Percentiles rank a stretch among this genome's conserved stretches.
Evolutionary conservation across 2,888 invertebrate species (phyloP).

Genomic region (Idaea straminata): DNA sequence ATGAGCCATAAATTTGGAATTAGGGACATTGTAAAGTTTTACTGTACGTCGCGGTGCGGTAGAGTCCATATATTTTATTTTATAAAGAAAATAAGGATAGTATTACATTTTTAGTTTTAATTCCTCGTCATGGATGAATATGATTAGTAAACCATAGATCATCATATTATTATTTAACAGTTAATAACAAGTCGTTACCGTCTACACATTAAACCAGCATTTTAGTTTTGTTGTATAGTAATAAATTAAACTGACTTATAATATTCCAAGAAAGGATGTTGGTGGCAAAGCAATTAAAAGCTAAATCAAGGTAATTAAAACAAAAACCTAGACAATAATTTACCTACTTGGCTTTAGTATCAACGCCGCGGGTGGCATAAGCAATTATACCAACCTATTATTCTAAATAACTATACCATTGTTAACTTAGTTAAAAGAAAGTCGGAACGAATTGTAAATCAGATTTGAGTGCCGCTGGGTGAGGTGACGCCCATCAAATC

Average conservation of each 20-base stretch:
- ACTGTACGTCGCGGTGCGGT: slow-evolving; percentile 43
- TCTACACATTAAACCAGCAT: too few relatives aligned
- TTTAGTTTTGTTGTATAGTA: too few relatives aligned
- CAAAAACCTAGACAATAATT: slow-evolving; percentile 20
- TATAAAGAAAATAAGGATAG: slow-evolving; percentile 9
- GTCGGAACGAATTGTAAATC: slow-evolving; percentile 75
- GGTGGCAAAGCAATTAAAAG: background rate
- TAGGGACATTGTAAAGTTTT: slow-evolving; percentile 71
- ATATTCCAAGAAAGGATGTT: background rate
- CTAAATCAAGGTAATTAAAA: background rate
- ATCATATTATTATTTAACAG: too few relatives aligned
- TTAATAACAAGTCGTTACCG: too few relatives aligned
- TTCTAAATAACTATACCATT: slow-evolving; percentile 42
- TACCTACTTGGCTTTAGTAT: slow-evolving; percentile 2
- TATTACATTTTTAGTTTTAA: background rate
- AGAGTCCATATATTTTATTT: slow-evolving; percentile 50
- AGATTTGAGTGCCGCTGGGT: slow-evolving; percentile 52
- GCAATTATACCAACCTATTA: slow-evolving; percentile 29
- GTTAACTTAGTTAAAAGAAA: slow-evolving; percentile 60
- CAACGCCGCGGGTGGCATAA: slow-evolving; percentile 51
- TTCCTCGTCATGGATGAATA: background rate
- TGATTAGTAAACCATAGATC: background rate
- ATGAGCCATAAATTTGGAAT: slow-evolving; percentile 60
- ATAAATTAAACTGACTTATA: background rate
- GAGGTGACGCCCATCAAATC: slow-evolving; percentile 64